Base-by-base conservation (phyloP, 2,888 invertebrate genomes). In the Scaptodrosophila latifasciaeformis region DNA sequence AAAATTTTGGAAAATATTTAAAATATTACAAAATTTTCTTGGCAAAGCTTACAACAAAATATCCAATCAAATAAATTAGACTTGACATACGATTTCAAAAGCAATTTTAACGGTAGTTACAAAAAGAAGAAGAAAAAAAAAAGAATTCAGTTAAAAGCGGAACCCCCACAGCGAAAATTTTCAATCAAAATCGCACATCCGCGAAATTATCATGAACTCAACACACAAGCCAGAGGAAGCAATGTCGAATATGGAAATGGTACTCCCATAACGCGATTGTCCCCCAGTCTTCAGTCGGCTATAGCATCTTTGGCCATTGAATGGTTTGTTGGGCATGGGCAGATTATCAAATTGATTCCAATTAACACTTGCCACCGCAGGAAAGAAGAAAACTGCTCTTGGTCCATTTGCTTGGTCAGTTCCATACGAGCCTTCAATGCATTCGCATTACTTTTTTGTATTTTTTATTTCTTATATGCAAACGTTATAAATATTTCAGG, bases 331-430 rank as follows among this genome's bases (percentile, higher is more conserved):
- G 51, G 7, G 35, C 46, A 49, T 45, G 44, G 62, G 46, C 65
- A 84, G 84, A 83, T 83, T 81, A 83, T 84, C 83, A 85, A 85
- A 85, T 85, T 85, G 85, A 85, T 85, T 85, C 84, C 85, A 85
- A 85, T 85, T 85, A 85, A 85, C 85, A 85, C 85, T 85, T 85
- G 85, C 85, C 85, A 85, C 85, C 79, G 82, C 81, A 74, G 67
- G 77, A 70, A 60, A 34, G 42, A 62, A 49, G 51, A 34, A 66
- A 59, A 65, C 49, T 42, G 31, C 44, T 31, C 13, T 18, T 30
- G 44, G 17, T n/a, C 29, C 44, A 44, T 24, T 6, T 21, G 44
- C 56, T 60, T 44, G 48, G 54, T 31, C 58, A 47, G 27, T 7
- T 15, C 13, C 12, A 12, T 3, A 2, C 50, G 42, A 29, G 39